Percentiles rank a stretch among this genome's conserved stretches.
Evolutionary conservation across 53 echinoderm and acorn worm species (phyloP).

Genomic region (Apostichopus leukothele): DNA sequence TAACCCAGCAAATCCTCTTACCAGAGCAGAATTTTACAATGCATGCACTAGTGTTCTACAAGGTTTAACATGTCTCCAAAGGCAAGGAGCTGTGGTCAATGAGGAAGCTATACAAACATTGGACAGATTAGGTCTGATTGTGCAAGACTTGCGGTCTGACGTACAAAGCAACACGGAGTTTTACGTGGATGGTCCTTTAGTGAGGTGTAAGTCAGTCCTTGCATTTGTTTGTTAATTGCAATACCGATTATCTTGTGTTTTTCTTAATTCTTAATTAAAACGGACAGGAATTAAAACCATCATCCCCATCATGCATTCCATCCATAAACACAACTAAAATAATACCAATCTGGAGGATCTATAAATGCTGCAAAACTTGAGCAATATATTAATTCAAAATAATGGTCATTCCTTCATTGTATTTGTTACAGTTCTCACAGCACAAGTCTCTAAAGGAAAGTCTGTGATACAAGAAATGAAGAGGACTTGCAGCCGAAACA

Average conservation of each 20-base stretch:
- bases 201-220: conserved; percentile 79
- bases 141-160: conserved; percentile 65
- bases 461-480: conserved; percentile 87
- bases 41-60: conserved; percentile 93
- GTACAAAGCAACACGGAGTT: conserved; percentile 85
- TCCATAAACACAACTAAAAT: no score
- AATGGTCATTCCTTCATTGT: no score
- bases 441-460: conserved; percentile 78
- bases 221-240: background rate
- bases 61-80: conserved; percentile 79
- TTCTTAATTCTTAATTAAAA: no score
- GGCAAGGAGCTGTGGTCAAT: conserved; percentile 75
- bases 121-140: conserved; percentile 71
- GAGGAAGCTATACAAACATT: conserved; percentile 66
- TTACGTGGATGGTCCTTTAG: conserved; percentile 92
- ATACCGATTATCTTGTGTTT: background rate
- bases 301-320: no score
- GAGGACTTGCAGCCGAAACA: conserved; percentile 78
- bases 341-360: no score
- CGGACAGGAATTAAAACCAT: no score
- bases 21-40: conserved; percentile 83
- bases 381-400: no score
- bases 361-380: no score
- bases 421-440: conserved; percentile 71
- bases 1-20: conserved; percentile 93